These are phyloP conservation scores for Manacus vitellinus DNA, from an alignment of 2,113 vertebrate species.

Conservation along the genomic window DNA sequence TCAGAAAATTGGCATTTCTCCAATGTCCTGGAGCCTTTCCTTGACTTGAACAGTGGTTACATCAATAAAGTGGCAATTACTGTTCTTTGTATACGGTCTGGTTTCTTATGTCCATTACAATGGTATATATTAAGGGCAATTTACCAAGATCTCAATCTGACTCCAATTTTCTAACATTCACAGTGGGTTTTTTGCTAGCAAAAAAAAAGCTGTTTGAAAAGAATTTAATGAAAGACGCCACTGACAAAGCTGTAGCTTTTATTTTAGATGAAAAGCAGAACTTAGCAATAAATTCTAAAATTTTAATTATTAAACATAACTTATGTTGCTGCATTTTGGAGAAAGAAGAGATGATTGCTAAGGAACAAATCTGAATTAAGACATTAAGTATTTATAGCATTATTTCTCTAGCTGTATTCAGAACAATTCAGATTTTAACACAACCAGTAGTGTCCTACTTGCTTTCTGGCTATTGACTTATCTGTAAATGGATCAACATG, in stretches of 20 bases:
- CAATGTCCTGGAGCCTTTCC: not conserved
- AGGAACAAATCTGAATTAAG: constrained; percentile 13
- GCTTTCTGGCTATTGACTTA: not conserved
- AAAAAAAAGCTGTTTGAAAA: not conserved
- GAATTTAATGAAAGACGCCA: not conserved
- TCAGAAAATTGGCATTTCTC: not conserved
- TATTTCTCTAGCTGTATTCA: not conserved
- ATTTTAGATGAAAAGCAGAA: constrained; percentile 16
- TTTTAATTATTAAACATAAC: constrained; percentile 35
- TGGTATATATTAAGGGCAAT: not conserved
- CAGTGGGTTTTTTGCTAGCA: not conserved
- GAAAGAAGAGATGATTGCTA: not conserved
- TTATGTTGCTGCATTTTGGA: not conserved
- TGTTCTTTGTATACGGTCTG: not conserved
- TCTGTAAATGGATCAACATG: not conserved
- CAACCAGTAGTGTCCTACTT: not conserved
- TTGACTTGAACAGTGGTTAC: not conserved
- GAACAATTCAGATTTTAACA: not conserved
- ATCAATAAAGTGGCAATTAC: not conserved
- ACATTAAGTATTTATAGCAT: constrained; percentile 15
- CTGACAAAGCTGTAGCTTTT: not conserved
- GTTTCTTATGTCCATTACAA: not conserved
- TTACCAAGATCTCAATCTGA: not conserved
- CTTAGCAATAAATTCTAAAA: not conserved
- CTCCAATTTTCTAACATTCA: not conserved